A percentile compares a stretch with the other conserved stretches of the same genome.
Conservation (phyloP, 1,140 invertebrate species). For the Drosophila ohnishii region DNA sequence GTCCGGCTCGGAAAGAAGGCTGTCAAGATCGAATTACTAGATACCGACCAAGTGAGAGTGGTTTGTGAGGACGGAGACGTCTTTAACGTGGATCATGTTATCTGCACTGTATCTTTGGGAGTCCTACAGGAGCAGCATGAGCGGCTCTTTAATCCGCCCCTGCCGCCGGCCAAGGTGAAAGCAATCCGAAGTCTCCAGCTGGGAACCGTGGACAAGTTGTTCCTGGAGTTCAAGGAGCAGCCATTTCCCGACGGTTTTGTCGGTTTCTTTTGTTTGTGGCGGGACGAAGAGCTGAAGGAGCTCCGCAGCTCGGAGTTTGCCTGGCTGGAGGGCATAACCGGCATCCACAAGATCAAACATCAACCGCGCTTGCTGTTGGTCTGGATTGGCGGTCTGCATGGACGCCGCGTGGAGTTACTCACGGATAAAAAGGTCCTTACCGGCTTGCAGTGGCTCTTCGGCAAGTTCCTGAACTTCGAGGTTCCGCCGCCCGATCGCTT, state of each 20-base stretch:
- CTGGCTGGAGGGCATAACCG: conserved; percentile 87
- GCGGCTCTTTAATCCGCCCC: conserved; percentile 84
- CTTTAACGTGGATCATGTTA: conserved; percentile 86
- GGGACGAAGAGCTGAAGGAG: conserved; percentile 84
- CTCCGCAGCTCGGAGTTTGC: conserved; percentile 83
- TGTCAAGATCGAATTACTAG: conserved; percentile 81
- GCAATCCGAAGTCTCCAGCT: conserved; percentile 87
- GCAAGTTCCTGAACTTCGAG: conserved; percentile 32
- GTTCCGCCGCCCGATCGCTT: conserved; percentile 49
- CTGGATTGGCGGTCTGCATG: conserved; percentile 84
- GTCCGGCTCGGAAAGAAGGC: conserved; percentile 83
- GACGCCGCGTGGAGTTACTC: conserved; percentile 83
- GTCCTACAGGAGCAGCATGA: conserved; percentile 86
- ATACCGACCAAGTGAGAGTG: conserved; percentile 63
- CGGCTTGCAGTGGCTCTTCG: conserved; percentile 81
- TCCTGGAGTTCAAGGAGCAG: conserved; percentile 86
- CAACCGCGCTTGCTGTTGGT: conserved; percentile 86
- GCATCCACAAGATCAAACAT: conserved; percentile 86
- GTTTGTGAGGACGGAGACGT: conserved; percentile 85
- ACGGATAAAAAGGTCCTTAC: conserved; percentile 82
- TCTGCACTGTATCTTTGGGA: conserved; percentile 88
- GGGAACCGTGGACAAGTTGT: conserved; percentile 90
- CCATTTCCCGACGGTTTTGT: conserved; percentile 86
- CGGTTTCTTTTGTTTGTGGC: conserved; percentile 85
- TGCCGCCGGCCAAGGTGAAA: conserved; percentile 86